Evolutionary conservation across 1,140 invertebrate species (phyloP).

Genomic region (Pogonognathellus flavescens): DNA sequence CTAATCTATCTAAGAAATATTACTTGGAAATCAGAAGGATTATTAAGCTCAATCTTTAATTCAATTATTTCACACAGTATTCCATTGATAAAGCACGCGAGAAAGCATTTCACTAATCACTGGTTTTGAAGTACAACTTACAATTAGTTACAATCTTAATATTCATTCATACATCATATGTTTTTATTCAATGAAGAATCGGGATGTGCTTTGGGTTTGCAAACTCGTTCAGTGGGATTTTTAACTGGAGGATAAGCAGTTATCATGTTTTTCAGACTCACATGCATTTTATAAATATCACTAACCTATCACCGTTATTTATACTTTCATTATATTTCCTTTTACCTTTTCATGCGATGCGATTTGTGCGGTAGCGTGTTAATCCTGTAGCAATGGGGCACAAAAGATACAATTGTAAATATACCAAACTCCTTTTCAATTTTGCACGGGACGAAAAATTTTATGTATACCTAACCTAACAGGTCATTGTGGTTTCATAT

Average conservation of each 20-base stretch:
- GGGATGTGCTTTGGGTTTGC: slow-evolving; percentile 66
- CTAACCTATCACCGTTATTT: no score
- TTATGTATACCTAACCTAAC: no score
- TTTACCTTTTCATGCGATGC: no score
- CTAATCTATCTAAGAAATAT: neutral
- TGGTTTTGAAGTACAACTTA: slow-evolving; percentile 16
- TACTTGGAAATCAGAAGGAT: slow-evolving; percentile 24
- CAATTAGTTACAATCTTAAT: neutral
- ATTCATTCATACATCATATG: slow-evolving; percentile 6
- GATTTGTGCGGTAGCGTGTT: no score
- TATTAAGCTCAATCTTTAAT: slow-evolving; percentile 7
- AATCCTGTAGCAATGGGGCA: no score
- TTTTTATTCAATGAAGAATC: slow-evolving; percentile 20
- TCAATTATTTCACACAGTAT: slow-evolving; percentile 1
- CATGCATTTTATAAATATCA: no score
- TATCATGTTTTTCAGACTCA: neutral
- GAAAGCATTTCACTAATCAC: slow-evolving; percentile 44
- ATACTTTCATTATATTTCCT: no score
- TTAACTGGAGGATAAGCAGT: neutral
- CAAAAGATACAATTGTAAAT: no score
- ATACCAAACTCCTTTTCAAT: no score
- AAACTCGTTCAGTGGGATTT: slow-evolving; percentile 58
- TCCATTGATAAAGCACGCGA: slow-evolving; percentile 28
- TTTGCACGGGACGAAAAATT: no score
- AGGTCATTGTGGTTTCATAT: no score